A percentile compares a stretch with the other conserved stretches of the same genome.
Evolutionary conservation across 2,113 vertebrate species (phyloP).

Genomic region (Heterotilapia buettikoferi): DNA sequence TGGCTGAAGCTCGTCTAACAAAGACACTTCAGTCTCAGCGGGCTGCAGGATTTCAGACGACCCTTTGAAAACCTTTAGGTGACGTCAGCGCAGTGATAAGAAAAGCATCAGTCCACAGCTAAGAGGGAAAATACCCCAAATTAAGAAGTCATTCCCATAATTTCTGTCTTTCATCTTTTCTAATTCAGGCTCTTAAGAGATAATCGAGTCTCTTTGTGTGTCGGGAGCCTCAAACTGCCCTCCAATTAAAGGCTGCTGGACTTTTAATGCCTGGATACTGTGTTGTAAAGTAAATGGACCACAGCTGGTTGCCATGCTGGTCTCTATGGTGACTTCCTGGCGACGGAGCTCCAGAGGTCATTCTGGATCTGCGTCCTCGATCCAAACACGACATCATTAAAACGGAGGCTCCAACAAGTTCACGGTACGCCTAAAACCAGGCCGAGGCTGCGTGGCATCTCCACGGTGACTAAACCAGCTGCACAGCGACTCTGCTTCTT

Average conservation of each 20-base stretch:
- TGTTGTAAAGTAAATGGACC: neutral
- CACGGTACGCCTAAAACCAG: neutral
- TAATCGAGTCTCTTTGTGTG: neutral
- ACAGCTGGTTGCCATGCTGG: constrained; percentile 32
- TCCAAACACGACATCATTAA: constrained; percentile 1
- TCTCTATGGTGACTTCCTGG: constrained; percentile 3
- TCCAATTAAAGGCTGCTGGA: neutral
- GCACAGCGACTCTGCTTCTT: neutral
- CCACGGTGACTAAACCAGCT: neutral
- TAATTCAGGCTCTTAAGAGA: neutral
- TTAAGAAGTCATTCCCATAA: neutral
- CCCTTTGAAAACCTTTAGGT: neutral
- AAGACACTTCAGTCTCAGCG: neutral
- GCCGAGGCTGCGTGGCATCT: neutral
- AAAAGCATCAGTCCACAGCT: neutral
- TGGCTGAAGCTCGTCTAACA: neutral
- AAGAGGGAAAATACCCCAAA: neutral
- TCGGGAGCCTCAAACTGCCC: neutral
- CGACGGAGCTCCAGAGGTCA: neutral
- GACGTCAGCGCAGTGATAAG: neutral
- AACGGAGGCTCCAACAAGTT: neutral
- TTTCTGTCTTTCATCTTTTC: neutral
- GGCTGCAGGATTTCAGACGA: neutral
- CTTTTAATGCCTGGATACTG: constrained; percentile 4
- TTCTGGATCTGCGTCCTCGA: neutral